Conservation (phyloP, 2,888 invertebrate genomes). For the Sympetrum striolatum region DNA sequence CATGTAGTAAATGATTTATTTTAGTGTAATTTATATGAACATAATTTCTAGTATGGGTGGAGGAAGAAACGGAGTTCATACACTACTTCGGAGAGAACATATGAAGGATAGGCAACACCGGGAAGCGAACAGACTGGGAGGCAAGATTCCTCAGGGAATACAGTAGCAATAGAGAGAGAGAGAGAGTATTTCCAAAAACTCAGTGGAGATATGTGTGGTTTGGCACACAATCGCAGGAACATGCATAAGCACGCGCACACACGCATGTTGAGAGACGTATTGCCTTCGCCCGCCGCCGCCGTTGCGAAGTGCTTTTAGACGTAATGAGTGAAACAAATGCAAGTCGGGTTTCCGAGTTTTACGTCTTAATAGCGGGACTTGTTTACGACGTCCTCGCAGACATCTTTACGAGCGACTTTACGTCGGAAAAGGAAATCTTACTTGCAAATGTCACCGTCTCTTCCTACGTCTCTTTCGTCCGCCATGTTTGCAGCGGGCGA, state of each 20-base stretch:
- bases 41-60: neutral
- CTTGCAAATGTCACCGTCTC: slow-evolving; percentile 2
- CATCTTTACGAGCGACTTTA: slow-evolving; percentile 3
- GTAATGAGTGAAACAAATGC: slow-evolving; percentile 22
- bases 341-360: slow-evolving; percentile 5
- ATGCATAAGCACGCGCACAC: neutral
- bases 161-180: neutral
- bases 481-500: neutral
- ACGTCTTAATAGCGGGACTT: slow-evolving; percentile 19
- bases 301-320: neutral
- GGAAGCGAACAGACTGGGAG: neutral
- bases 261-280: neutral
- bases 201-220: neutral
- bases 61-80: neutral
- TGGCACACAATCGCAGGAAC: neutral
- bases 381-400: neutral
- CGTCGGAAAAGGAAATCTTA: slow-evolving; percentile 4
- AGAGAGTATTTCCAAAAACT: neutral
- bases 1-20: too few relatives aligned
- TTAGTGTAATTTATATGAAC: too few relatives aligned
- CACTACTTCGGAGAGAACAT: neutral
- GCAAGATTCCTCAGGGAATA: neutral
- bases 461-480: neutral
- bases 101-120: neutral
- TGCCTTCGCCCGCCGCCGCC: neutral